These are phyloP conservation scores for Bombus turneri DNA, from an alignment of 1,140 invertebrate genomes.

Conservation along the genomic window DNA sequence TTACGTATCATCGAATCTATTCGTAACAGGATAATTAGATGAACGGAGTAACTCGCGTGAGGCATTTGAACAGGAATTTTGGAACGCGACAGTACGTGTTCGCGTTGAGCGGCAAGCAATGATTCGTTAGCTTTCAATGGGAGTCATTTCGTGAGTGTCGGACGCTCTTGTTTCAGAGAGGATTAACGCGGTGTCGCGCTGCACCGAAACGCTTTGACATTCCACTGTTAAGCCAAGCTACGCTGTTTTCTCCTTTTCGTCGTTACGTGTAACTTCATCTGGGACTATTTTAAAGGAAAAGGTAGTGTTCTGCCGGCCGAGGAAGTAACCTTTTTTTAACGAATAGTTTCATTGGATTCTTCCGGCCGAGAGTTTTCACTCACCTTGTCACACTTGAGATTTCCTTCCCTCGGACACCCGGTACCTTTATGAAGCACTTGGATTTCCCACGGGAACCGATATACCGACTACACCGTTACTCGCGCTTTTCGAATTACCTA, in stretches of 20 bases:
- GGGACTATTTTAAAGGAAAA: conserved; percentile 29
- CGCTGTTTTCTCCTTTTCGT: neutral
- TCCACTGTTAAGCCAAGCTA: neutral
- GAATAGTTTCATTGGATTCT: conserved; percentile 35
- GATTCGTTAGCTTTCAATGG: neutral
- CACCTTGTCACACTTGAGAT: conserved; percentile 2
- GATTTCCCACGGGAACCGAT: conserved; percentile 54
- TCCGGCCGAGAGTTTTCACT: neutral
- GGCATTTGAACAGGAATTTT: neutral
- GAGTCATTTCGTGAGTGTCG: conserved; percentile 18
- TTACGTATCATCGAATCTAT: conserved; percentile 1
- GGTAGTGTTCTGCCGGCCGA: neutral
- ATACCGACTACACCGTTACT: conserved; percentile 23
- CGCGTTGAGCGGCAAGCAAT: neutral
- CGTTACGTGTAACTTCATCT: conserved; percentile 2
- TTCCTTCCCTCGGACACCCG: conserved; percentile 27
- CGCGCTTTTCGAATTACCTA: conserved; percentile 47
- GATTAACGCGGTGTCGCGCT: conserved; percentile 11
- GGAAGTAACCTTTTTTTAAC: conserved; percentile 44
- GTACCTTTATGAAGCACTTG: conserved; percentile 24
- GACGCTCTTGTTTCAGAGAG: neutral
- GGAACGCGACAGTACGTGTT: neutral
- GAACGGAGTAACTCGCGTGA: neutral
- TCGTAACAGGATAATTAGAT: neutral
- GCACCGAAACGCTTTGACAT: conserved; percentile 1